These are phyloP conservation scores for Pogonomyrmex barbatus DNA, from an alignment of 1,140 invertebrate species.

Conservation along the genomic window DNA sequence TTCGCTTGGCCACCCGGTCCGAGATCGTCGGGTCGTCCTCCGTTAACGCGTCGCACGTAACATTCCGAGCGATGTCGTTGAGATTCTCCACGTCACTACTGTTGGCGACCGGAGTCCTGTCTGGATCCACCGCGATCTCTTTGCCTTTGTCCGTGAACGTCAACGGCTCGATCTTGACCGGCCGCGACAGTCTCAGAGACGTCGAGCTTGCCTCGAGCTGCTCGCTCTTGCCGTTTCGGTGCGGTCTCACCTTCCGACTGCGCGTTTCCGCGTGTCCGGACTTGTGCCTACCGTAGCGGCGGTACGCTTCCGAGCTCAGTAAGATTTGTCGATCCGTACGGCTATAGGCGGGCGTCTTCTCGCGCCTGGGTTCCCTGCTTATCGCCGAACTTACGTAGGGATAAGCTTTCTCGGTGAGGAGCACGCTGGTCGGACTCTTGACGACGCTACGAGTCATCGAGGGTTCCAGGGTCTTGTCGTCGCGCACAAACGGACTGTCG, in stretches of 20 bases:
- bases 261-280: constrained; percentile 79
- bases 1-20: constrained; percentile 91
- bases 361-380: constrained; percentile 64
- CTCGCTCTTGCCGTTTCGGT: constrained; percentile 81
- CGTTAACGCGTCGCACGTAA: constrained; percentile 55
- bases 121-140: constrained; percentile 59
- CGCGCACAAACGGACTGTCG: constrained; percentile 79
- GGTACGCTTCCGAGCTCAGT: constrained; percentile 69
- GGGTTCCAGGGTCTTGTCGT: constrained; percentile 89
- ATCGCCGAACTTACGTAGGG: constrained; percentile 86
- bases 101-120: constrained; percentile 74
- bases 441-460: constrained; percentile 79
- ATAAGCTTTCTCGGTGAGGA: constrained; percentile 90
- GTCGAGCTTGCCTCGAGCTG: constrained; percentile 73
- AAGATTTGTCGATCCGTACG: constrained; percentile 57
- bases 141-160: neutral
- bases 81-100: neutral
- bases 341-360: constrained; percentile 77
- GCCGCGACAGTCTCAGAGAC: constrained; percentile 81
- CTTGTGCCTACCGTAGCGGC: constrained; percentile 81
- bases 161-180: constrained; percentile 28
- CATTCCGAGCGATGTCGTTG: neutral
- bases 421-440: constrained; percentile 85
- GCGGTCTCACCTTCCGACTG: constrained; percentile 75
- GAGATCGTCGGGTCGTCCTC: constrained; percentile 87